These are phyloP conservation scores for Platerodrilus igneus DNA, from an alignment of 2,888 invertebrate species.

Conservation along the genomic window DNA sequence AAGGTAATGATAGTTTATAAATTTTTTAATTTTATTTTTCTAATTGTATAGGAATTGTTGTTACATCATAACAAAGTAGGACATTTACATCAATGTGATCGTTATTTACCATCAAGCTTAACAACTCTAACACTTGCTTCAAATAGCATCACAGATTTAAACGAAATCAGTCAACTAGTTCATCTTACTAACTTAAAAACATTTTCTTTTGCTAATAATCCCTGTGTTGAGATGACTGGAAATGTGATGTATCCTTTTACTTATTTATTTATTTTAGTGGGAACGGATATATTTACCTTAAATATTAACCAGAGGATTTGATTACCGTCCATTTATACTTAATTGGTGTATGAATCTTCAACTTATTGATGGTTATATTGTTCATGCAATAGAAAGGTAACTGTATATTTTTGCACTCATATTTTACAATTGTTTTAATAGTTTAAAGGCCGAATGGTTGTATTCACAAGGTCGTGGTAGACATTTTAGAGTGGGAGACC, in stretches of 20 bases:
- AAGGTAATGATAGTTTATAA: constrained; percentile 74
- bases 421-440: constrained; percentile 41
- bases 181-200: constrained; percentile 72
- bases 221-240: constrained; percentile 75
- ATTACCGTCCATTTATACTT: constrained; percentile 86
- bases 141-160: constrained; percentile 79
- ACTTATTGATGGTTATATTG: constrained; percentile 82
- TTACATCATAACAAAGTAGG: constrained; percentile 83
- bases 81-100: constrained; percentile 75
- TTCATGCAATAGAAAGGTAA: constrained; percentile 88
- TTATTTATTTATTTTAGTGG: constrained; percentile 8
- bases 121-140: constrained; percentile 73
- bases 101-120: constrained; percentile 72
- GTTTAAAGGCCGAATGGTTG: constrained; percentile 91
- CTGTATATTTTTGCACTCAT: constrained; percentile 16
- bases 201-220: constrained; percentile 82
- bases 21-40: too few relatives aligned
- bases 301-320: constrained; percentile 64
- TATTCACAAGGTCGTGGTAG: constrained; percentile 92
- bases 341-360: constrained; percentile 91
- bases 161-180: constrained; percentile 77
- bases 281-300: constrained; percentile 29
- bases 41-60: constrained; percentile 64
- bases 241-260: constrained; percentile 72
- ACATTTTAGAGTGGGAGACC: constrained; percentile 82